Base-by-base conservation (phyloP, 2,888 invertebrate genomes). In the Orchestes rusci region DNA sequence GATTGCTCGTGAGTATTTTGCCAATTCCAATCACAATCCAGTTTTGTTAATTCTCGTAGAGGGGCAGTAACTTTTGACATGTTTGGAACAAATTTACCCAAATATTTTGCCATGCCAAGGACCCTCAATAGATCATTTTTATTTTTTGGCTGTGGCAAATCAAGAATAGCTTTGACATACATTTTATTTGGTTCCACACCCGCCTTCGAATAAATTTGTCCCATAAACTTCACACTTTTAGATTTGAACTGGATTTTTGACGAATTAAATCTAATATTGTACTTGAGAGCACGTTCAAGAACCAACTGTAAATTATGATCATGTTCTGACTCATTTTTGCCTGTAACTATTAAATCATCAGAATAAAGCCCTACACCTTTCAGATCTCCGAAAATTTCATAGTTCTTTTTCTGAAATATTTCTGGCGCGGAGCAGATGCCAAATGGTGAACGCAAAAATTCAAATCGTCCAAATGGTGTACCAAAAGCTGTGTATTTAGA, bases 21-120 rank as follows among this genome's bases (percentile, higher is more conserved):
- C 48, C 52, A 56, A 4, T 39, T 7, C 52, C 52, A 49, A 16
- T 38, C 17, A 50, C 10, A 43, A 39, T 57, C 51, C 38, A 30
- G 41, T 37, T 34, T 46, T 19, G 52, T 52, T 10, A 57, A 40
- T 8, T 53, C 33, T 44, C 56, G 46, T n/a, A 59, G 55, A n/a
- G 36, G 23, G 8, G 36, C 36, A 20, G 36, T 36, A 8, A 36
- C 16, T 36, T 36, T 36, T 8, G 36, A 36, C 15, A 36, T 20
- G 13, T 36, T 36, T 8, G 36, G 36, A 36, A 36, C 15, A 36
- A 36, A 51, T 46, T 48, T 50, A 8, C 43, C 45, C 28, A 52
- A 32, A 50, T 43, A 56, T 34, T 48, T 55, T 7, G 43, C 51
- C 48, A 55, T 55, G 15, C 53, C 56, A 12, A 55, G 42, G 33